Percentiles rank a stretch among this genome's conserved stretches.
Evolutionary conservation across 2,888 invertebrate species (phyloP).

Genomic region (Penaeus monodon): DNA sequence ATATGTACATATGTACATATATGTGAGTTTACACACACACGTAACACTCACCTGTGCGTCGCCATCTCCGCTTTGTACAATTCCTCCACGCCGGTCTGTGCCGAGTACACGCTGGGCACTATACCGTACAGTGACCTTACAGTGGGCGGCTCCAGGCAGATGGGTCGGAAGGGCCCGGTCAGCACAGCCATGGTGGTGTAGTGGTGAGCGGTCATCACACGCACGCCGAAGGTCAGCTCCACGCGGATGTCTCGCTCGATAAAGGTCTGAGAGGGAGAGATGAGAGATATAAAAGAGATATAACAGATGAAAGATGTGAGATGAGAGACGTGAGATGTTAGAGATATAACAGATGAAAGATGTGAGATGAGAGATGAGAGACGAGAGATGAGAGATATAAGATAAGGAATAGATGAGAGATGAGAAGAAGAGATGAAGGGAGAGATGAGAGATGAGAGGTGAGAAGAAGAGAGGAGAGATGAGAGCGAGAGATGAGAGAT

Average conservation of each 20-base stretch:
- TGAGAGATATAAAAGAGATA: neutral
- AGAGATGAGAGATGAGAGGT: too few relatives aligned
- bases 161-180: constrained; percentile 54
- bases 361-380: neutral
- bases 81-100: neutral
- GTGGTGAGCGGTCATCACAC: constrained; percentile 50
- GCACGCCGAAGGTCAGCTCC: constrained; percentile 54
- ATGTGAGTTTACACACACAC: neutral
- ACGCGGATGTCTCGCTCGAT: constrained; percentile 58
- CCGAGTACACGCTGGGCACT: constrained; percentile 41
- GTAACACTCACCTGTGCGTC: constrained; percentile 39
- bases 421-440: too few relatives aligned
- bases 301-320: neutral
- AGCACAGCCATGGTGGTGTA: constrained; percentile 58
- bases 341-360: neutral
- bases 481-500: too few relatives aligned
- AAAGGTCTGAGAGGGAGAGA: constrained; percentile 36
- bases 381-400: neutral
- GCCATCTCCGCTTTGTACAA: constrained; percentile 50
- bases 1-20: neutral
- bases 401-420: neutral
- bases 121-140: constrained; percentile 57
- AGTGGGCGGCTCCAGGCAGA: constrained; percentile 34
- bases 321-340: neutral
- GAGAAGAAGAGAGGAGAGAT: too few relatives aligned